Base-by-base conservation (phyloP, 1,140 invertebrate genomes). In the Calephelis virginiensis region DNA sequence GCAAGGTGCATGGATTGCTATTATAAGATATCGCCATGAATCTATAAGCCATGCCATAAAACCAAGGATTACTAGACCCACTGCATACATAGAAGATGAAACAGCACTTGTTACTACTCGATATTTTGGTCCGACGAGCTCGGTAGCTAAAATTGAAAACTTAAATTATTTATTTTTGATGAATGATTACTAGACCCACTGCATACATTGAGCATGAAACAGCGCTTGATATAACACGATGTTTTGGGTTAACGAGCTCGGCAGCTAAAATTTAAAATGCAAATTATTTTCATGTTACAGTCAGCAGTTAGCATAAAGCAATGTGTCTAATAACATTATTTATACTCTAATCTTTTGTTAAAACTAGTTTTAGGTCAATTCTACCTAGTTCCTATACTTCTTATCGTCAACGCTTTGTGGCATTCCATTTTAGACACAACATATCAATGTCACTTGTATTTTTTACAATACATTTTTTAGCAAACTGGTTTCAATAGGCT, bases 191-290 rank as follows among this genome's bases (percentile, higher is more conserved):
- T 74, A 95, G 93, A 1, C 96, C 96, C 1, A 95, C 72, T 0
- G 95, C 94, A 78, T 95, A 96, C 81, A 94, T 94, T 17, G 93
- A 93, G 8, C 94, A 93, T 6, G 95, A 93, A 0, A 95, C 84
- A 0, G 95, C 94, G 53, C 95, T 95, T 50, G 93, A 94, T 7
- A 96, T 78, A 0, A 96, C 95, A 63, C 96, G 91, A 66, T 94
- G 94, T 63, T 93, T 93, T 6, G 95, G 94, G 4, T 95, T 95
- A 0, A 96, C 94, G 70, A 96, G 91, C 82, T 97, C 96, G 71
- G 97, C 92, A 53, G 94, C 96, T 96, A 81, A 46, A 92, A 91
- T 46, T 7, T 40, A 28, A 53, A 28, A 28, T 28, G 63, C 45
- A 37, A 38, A 6, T 49, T 4, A 13, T 13, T 48, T 13, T 13